Evolutionary conservation across 1,140 invertebrate species (phyloP).

Genomic region (Penaeus japonicus): DNA sequence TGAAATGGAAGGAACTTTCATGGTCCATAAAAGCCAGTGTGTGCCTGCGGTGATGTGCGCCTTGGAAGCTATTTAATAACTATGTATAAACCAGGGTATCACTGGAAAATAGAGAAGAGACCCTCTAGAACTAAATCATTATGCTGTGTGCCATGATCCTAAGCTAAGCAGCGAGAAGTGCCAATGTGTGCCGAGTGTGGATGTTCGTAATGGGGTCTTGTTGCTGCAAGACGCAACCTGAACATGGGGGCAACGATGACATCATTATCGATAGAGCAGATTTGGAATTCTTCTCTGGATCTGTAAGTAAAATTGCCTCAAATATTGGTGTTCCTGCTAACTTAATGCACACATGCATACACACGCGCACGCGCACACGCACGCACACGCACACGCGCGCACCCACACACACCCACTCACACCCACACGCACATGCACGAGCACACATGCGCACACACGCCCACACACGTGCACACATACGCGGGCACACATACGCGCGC

Average conservation of each 20-base stretch:
- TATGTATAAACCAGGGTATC: background rate
- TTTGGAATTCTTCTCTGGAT: constrained; percentile 43
- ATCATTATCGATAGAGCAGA: constrained; percentile 40
- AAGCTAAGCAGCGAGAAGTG: background rate
- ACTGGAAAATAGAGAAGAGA: background rate
- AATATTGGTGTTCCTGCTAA: too few species aligned
- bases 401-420: too few species aligned
- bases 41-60: too few species aligned
- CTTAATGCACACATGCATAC: too few species aligned
- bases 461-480: too few species aligned
- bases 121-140: background rate
- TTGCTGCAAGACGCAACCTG: constrained; percentile 42
- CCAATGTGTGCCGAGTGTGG: background rate
- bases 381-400: too few species aligned
- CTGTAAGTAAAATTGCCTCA: constrained; percentile 16
- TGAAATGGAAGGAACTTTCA: too few species aligned
- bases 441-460: too few species aligned
- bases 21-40: too few species aligned
- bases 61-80: background rate
- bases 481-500: too few species aligned
- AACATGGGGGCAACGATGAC: constrained; percentile 39
- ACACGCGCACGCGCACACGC: too few species aligned
- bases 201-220: constrained; percentile 38
- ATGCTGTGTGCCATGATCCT: background rate
- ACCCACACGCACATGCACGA: too few species aligned